Evolutionary conservation across 2,888 invertebrate species (phyloP), one percentile per base, ranked within the genome.

Genomic region (Mesochorus sp.): DNA sequence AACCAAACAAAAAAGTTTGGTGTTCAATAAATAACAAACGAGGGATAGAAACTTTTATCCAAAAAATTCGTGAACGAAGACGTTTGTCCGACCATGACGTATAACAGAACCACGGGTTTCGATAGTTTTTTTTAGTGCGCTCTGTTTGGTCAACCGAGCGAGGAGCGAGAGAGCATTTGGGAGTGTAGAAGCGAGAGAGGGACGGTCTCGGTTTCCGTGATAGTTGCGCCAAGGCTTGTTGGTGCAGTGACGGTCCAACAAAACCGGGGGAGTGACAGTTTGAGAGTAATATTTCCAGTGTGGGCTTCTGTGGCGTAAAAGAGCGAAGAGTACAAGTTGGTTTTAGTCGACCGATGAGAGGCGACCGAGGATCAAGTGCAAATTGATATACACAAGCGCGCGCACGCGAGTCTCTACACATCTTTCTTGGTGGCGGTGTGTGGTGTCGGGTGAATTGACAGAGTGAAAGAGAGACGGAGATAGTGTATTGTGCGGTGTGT

Each of bases 401-500:
- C n/a, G n/a, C n/a, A n/a, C n/a, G n/a, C n/a, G n/a, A n/a, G n/a
- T n/a, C n/a, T n/a, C n/a, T n/a, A n/a, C n/a, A n/a, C n/a, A 49
- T 24, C n/a, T n/a, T 51, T n/a, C n/a, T 49, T 3, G 49, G 10
- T 49, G 24, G 49, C 49, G 49, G 26, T 14, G 76, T 72, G 72
- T 77, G 51, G 77, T 77, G 77, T 77, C 77, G 77, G 75, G 78
- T 79, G 80, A 76, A 72, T 14, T 66, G 77, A 42, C 19, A 42
- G 47, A 53, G 71, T n/a, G 34, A 26, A 71, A 73, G 51, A 49
- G 67, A 42, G 57, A 62, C 6, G 34, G 51, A 31, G 28, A 34
- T 0, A 51, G 51, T 26, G 28, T 1, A 31, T 31, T 5, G 31
- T 5, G 8, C 3, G 42, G 49, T 34, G 51, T 21, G 31, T 31